Percentiles rank a stretch among this genome's conserved stretches.
Evolutionary conservation across 2,797 vertebrate species (phyloP).

Genomic region (Spatula clypeata): DNA sequence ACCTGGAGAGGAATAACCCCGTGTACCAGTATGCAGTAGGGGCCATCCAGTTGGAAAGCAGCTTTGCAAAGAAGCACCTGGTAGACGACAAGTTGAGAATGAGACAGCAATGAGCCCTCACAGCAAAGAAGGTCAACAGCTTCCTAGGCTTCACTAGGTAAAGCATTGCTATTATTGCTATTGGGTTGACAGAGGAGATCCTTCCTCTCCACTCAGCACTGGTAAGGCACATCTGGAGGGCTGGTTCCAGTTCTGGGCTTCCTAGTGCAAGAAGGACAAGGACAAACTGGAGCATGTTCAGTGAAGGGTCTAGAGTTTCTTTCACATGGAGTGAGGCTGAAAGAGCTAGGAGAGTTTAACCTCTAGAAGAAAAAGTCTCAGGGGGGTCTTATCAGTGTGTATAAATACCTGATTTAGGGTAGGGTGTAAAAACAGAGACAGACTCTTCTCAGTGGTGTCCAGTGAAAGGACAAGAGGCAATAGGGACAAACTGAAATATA

Average conservation of each 20-base stretch:
- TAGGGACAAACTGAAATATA: neutral
- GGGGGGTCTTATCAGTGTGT: neutral
- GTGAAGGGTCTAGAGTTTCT: neutral
- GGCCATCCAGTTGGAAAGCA: neutral
- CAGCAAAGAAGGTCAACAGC: neutral
- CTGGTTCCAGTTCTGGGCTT: neutral
- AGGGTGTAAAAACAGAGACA: neutral
- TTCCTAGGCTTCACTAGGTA: neutral
- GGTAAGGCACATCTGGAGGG: neutral
- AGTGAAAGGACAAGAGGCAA: neutral
- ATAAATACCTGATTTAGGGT: neutral
- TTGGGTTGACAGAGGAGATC: neutral
- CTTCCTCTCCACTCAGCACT: neutral
- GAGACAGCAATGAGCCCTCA: neutral
- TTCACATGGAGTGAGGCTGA: neutral
- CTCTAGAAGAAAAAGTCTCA: neutral
- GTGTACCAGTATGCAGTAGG: neutral
- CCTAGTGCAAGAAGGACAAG: neutral
- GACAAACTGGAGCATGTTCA: neutral
- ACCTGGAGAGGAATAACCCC: neutral
- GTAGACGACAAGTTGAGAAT: neutral
- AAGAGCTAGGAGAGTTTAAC: neutral
- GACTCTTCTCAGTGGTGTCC: neutral
- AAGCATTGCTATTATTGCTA: neutral
- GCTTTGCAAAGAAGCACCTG: neutral